phyloP scores from a whole-genome alignment of 2,113 vertebrate species.

The Pelobates fuscus region DNA sequence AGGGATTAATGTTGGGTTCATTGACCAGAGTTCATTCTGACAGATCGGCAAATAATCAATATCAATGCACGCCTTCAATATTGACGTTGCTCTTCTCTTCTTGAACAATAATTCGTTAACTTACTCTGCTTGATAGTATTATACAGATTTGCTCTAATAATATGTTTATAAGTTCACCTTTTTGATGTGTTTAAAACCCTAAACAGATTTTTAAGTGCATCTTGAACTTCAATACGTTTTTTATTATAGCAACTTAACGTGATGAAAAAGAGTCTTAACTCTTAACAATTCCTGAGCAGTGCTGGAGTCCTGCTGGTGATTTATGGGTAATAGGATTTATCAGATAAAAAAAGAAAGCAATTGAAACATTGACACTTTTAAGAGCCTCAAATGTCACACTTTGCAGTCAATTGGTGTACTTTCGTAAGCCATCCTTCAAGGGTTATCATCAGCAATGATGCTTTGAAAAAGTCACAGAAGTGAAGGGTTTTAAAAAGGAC shows the following conservation, averaged over 20 bases:
- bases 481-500: not conserved
- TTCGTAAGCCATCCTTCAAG: conserved; percentile 9
- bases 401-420: not conserved
- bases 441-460: conserved; percentile 8
- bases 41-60: conserved; percentile 3
- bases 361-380: conserved; percentile 9
- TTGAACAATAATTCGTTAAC: no score
- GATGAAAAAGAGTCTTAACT: not conserved
- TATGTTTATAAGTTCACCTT: no score
- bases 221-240: not conserved
- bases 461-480: not conserved
- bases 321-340: not conserved
- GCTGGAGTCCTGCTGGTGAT: not conserved
- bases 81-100: not conserved
- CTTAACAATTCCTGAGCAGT: not conserved
- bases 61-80: not conserved
- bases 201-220: not conserved
- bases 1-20: no score
- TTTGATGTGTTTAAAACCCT: no score
- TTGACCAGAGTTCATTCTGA: no score
- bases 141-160: no score
- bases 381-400: conserved; percentile 18
- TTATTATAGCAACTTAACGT: not conserved
- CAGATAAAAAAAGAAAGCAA: not conserved
- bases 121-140: no score